Evolutionary conservation across 2,888 invertebrate species (phyloP).

Genomic region (Balanococcus diminutus): DNA sequence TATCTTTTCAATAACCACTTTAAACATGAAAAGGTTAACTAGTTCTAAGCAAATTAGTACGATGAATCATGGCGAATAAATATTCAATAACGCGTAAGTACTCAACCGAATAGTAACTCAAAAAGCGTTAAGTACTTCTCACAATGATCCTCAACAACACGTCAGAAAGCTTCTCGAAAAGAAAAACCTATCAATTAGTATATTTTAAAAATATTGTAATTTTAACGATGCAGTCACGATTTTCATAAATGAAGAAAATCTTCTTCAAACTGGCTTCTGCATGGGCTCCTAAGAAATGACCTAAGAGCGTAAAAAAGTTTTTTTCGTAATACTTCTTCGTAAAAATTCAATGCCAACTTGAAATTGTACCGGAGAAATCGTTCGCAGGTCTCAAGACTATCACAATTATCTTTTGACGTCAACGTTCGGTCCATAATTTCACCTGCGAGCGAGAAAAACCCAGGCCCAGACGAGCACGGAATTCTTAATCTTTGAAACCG

Average conservation of each 20-base stretch:
- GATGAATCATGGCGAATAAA: conserved; percentile 29
- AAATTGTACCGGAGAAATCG: background rate
- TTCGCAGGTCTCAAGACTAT: background rate
- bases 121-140: background rate
- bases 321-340: background rate
- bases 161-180: background rate
- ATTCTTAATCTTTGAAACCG: background rate
- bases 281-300: background rate
- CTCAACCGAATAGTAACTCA: background rate
- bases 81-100: conserved; percentile 4
- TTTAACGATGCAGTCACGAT: background rate
- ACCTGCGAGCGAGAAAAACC: background rate
- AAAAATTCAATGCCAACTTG: background rate
- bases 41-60: background rate
- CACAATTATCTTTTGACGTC: background rate
- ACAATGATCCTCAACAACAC: background rate
- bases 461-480: background rate
- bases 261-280: background rate
- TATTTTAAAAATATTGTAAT: background rate
- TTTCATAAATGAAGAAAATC: background rate
- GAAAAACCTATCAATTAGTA: background rate
- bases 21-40: background rate
- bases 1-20: background rate
- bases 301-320: background rate
- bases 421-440: background rate